phyloP scores from a whole-genome alignment of 2,888 invertebrate genomes.

The Agonopterix heracliana region DNA sequence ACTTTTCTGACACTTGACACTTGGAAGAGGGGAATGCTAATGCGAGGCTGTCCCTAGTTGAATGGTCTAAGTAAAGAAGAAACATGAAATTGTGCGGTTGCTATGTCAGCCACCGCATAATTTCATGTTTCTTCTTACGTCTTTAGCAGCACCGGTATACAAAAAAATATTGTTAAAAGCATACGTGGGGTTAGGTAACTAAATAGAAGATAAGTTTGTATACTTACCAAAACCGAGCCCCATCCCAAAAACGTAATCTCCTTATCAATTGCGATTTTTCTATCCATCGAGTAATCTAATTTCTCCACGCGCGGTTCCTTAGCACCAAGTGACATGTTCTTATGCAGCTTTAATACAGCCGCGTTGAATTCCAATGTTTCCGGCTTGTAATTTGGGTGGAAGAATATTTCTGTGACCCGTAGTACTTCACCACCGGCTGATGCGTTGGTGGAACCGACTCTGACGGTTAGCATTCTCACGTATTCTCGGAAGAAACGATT shows the following conservation, averaged over 20 bases:
- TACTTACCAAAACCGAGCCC: conserved; percentile 61
- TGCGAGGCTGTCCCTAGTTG: no score
- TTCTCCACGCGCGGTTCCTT: conserved; percentile 20
- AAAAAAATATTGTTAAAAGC: no score
- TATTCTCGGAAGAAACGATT: conserved; percentile 67
- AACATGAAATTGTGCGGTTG: no score
- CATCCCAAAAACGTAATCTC: conserved; percentile 55
- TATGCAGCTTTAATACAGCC: conserved; percentile 48
- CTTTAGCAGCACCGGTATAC: no score
- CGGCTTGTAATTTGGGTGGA: conserved; percentile 68
- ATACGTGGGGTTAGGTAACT: no score
- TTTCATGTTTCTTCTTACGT: no score
- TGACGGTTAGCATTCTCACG: conserved; percentile 57
- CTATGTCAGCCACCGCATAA: no score
- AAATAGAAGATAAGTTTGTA: no score
- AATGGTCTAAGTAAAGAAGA: no score
- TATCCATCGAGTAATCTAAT: conserved; percentile 33
- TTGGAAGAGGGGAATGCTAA: no score
- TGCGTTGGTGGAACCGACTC: conserved; percentile 59
- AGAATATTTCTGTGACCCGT: conserved; percentile 52
- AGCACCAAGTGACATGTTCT: conserved; percentile 40
- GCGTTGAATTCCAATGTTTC: conserved; percentile 57
- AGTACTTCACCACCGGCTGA: conserved; percentile 50
- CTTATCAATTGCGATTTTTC: conserved; percentile 40
- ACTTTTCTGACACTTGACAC: no score